A percentile compares a stretch with the other conserved stretches of the same genome.
Conservation (phyloP, 2,797 vertebrate genomes). For the Tarsius wallacei region DNA sequence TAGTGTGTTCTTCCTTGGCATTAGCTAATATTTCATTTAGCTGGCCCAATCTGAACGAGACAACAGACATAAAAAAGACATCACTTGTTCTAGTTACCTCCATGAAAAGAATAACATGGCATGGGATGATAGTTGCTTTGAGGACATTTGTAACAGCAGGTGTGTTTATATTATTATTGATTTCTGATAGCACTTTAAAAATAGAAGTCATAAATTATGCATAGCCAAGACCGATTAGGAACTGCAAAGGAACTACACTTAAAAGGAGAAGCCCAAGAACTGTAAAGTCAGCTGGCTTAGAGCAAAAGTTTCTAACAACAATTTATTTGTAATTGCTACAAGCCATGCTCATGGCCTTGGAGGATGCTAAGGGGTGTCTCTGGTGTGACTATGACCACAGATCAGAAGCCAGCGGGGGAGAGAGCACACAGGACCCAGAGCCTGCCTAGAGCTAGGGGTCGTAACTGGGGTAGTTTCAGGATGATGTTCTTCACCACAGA, state of each 20-base stretch:
- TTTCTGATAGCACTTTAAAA: conserved; percentile 84
- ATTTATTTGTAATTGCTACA: conserved; percentile 7
- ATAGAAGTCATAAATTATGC: conserved; percentile 89
- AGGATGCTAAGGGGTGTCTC: neutral
- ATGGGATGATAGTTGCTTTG: conserved; percentile 40
- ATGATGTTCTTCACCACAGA: neutral
- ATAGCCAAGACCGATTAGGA: conserved; percentile 81
- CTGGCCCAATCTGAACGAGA: conserved; percentile 58
- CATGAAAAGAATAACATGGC: conserved; percentile 42
- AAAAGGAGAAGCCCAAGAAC: conserved; percentile 84
- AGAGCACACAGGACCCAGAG: neutral
- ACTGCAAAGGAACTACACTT: conserved; percentile 76
- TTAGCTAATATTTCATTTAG: neutral
- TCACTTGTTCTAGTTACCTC: conserved; percentile 54
- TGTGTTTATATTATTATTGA: conserved; percentile 86
- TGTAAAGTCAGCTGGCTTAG: conserved; percentile 84
- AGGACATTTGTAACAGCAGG: conserved; percentile 62
- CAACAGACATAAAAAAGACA: conserved; percentile 54
- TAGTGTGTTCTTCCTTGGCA: neutral
- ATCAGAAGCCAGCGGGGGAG: neutral
- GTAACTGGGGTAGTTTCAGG: neutral
- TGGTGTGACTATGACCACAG: neutral
- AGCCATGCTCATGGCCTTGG: neutral
- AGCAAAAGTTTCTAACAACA: conserved; percentile 85
- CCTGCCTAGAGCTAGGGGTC: too few species aligned